These are phyloP conservation scores for Andrena dorsata DNA, from an alignment of 2,888 invertebrate genomes.

Conservation along the genomic window DNA sequence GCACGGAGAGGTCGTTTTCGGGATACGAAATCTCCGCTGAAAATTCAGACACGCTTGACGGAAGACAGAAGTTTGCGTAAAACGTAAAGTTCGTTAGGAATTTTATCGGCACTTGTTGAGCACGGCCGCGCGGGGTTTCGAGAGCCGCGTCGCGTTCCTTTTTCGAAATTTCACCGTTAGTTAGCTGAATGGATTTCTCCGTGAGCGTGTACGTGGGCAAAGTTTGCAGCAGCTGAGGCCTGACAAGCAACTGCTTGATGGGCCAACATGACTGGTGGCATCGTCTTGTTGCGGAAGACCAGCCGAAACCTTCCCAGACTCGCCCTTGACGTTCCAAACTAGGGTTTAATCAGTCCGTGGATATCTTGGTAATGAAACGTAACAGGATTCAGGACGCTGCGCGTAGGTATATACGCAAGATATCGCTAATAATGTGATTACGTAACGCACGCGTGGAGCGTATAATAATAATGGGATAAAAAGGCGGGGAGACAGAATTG, in stretches of 20 bases:
- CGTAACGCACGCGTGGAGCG: too few species aligned
- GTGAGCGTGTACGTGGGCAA: conserved; percentile 30
- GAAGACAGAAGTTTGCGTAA: not conserved
- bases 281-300: conserved; percentile 39
- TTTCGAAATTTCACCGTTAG: conserved; percentile 11
- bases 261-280: conserved; percentile 43
- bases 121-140: conserved; percentile 10
- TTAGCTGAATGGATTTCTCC: conserved; percentile 31
- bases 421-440: too few species aligned
- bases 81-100: conserved; percentile 13
- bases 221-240: conserved; percentile 39
- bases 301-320: conserved; percentile 22
- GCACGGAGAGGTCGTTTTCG: not conserved
- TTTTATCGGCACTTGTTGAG: conserved; percentile 39
- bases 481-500: too few species aligned
- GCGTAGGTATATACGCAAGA: not conserved
- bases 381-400: not conserved
- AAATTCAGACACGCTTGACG: not conserved
- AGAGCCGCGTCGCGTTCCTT: not conserved
- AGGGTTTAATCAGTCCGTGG: conserved; percentile 15
- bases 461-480: too few species aligned
- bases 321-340: conserved; percentile 49
- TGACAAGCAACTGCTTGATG: conserved; percentile 62
- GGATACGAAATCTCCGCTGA: not conserved
- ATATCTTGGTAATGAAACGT: conserved; percentile 42